phyloP scores from a whole-genome alignment of 2,888 invertebrate species.

The Lapara coniferarum region DNA sequence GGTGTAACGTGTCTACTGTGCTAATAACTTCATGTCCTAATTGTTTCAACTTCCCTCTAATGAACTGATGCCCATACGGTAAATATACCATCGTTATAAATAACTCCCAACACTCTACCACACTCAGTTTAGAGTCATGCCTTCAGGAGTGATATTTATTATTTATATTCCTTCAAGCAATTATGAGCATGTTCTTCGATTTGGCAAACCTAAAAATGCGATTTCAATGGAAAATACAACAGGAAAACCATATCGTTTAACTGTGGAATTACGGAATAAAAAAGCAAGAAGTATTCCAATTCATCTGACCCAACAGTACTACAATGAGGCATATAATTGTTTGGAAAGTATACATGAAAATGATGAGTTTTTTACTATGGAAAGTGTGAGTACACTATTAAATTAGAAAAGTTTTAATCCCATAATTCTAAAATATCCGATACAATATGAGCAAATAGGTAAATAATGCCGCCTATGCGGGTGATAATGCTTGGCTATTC shows the following conservation, averaged over 20 bases:
- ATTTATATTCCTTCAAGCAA: slow-evolving; percentile 88
- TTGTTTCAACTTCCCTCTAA: slow-evolving; percentile 49
- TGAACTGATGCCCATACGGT: slow-evolving; percentile 45
- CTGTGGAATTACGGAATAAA: slow-evolving; percentile 70
- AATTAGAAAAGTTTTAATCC: too few relatives aligned
- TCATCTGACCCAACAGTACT: slow-evolving; percentile 69
- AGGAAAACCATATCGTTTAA: slow-evolving; percentile 59
- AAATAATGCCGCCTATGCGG: too few relatives aligned
- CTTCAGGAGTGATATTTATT: slow-evolving; percentile 86
- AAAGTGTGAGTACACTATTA: slow-evolving; percentile 79
- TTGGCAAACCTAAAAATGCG: slow-evolving; percentile 73
- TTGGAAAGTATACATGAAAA: slow-evolving; percentile 71
- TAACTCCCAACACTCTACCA: not conserved
- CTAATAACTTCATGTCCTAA: slow-evolving; percentile 34
- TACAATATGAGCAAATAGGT: too few relatives aligned
- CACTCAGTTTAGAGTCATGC: slow-evolving; percentile 59
- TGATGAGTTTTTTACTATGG: slow-evolving; percentile 86
- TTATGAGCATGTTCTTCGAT: slow-evolving; percentile 85
- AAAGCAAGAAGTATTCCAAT: slow-evolving; percentile 70
- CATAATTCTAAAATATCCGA: too few relatives aligned
- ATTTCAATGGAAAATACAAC: slow-evolving; percentile 50
- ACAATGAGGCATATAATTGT: slow-evolving; percentile 63
- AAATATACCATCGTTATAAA: slow-evolving; percentile 32
- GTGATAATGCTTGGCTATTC: too few relatives aligned
- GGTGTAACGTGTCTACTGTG: slow-evolving; percentile 16